These are phyloP conservation scores for Xenopus laevis DNA, from an alignment of 2,113 vertebrate genomes.

Conservation along the genomic window DNA sequence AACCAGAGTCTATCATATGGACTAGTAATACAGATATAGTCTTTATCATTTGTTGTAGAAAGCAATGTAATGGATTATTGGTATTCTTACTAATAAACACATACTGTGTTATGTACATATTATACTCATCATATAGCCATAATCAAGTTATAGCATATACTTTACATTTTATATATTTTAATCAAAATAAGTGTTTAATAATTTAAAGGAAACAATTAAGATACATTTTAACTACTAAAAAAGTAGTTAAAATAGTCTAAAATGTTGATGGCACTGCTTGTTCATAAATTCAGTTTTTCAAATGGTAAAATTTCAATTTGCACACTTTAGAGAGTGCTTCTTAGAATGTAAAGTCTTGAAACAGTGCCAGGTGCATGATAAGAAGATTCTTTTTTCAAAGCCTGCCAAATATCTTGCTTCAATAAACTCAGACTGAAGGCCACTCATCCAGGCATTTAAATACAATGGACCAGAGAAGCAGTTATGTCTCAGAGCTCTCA, in stretches of 20 bases:
- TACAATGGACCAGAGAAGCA: constrained; percentile 23
- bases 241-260: not conserved
- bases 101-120: too few relatives aligned
- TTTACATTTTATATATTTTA: too few relatives aligned
- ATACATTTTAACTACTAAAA: too few relatives aligned
- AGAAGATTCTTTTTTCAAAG: constrained; percentile 31
- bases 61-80: too few relatives aligned
- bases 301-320: constrained; percentile 38
- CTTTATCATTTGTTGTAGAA: too few relatives aligned
- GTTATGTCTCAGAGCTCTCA: constrained; percentile 17
- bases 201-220: too few relatives aligned
- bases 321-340: constrained; percentile 29
- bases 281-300: constrained; percentile 21
- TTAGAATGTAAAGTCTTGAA: constrained; percentile 29
- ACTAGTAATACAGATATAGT: too few relatives aligned
- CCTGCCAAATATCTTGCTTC: constrained; percentile 40
- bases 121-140: too few relatives aligned
- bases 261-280: constrained; percentile 17
- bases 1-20: too few relatives aligned
- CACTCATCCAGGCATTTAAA: constrained; percentile 30
- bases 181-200: too few relatives aligned
- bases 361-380: constrained; percentile 37
- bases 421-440: constrained; percentile 38
- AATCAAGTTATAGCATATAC: too few relatives aligned
- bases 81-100: too few relatives aligned